A percentile compares a stretch with the other conserved stretches of the same genome.
Conservation (phyloP, 37 sponge, comb jelly and placozoan genomes). For the Hexactinellida sp. region DNA sequence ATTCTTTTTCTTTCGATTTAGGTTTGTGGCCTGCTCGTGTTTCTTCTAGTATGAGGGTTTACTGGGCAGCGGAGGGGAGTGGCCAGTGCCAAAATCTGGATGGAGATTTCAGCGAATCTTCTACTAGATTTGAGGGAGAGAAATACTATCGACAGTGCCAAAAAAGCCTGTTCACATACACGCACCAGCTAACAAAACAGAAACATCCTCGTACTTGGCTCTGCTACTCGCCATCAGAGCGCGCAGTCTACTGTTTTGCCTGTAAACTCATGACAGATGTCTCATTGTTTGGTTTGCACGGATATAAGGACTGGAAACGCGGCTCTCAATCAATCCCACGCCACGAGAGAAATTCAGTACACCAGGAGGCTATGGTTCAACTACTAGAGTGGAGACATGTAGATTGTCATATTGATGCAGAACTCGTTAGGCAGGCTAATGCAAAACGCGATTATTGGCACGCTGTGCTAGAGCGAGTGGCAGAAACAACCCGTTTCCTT, state of each 20-base stretch:
- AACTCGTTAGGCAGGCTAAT: constrained; percentile 8
- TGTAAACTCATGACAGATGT: constrained; percentile 5
- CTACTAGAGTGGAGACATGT: background rate
- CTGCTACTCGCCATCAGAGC: constrained; percentile 16
- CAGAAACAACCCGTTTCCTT: constrained; percentile 8
- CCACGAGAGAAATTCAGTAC: background rate
- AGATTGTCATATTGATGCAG: constrained; percentile 15
- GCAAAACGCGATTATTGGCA: constrained; percentile 21
- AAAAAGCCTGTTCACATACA: constrained; percentile 17
- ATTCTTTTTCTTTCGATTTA: background rate
- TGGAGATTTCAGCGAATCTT: background rate
- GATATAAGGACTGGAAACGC: background rate
- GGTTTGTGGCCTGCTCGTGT: background rate
- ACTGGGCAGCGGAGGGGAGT: constrained; percentile 7
- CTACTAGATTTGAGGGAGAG: constrained; percentile 17
- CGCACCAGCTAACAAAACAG: constrained; percentile 11
- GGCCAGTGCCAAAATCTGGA: constrained; percentile 11
- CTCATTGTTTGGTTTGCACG: background rate
- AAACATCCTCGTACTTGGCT: background rate
- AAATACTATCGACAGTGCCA: constrained; percentile 8
- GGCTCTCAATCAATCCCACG: background rate
- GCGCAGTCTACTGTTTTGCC: background rate
- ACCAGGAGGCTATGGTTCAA: background rate
- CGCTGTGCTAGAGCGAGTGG: constrained; percentile 17
- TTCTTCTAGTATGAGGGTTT: background rate